Base-by-base conservation (phyloP, 2,797 vertebrate genomes). In the Clarias pachynema region DNA sequence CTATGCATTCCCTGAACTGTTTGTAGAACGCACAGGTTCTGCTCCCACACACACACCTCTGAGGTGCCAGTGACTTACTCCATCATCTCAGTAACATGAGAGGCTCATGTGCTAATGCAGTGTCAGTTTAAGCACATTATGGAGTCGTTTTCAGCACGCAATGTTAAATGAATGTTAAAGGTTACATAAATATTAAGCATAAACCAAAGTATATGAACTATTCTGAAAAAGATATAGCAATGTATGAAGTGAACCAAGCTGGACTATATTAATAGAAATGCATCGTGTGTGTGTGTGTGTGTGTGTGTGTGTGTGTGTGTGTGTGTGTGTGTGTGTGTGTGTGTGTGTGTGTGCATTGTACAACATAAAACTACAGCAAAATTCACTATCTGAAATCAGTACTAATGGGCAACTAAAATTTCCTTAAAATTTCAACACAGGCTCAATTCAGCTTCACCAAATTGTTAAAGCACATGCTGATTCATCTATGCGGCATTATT, bases 401-500 rank as follows among this genome's bases (percentile, higher is more conserved):
- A n/a, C 40, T 16, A 18, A 79, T 40, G 74, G 8, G 20, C 49
- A 63, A 29, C n/a, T 65, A 65, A 26, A 49, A 49, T 24, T 24
- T 79, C 5, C 57, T n/a, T 22, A 3, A n/a, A 24, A 62, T 79
- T 53, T 62, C 34, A 37, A 14, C 24, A 82, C 62, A 83, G n/a
- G n/a, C n/a, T 62, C 24, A 63, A 44, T 20, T 80, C 31, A 18
- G 31, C 66, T 37, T 69, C 34, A 60, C 31, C 44, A 5, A n/a
- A n/a, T 22, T 20, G 9, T 4, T 37, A 49, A 44, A 22, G 40
- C 69, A 70, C 56, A 34, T 29, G 81, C 75, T 86, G 81, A 84
- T 79, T 86, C 82, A 86, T 80, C 57, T 57, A 53, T 86, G 82
- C 77, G 75, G 40, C 81, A 83, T 68, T 29, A 8, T 70, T 83